A percentile compares a stretch with the other conserved stretches of the same genome.
phyloP scores from a whole-genome alignment of 2,113 vertebrate species.

The Actinemys pallida region DNA sequence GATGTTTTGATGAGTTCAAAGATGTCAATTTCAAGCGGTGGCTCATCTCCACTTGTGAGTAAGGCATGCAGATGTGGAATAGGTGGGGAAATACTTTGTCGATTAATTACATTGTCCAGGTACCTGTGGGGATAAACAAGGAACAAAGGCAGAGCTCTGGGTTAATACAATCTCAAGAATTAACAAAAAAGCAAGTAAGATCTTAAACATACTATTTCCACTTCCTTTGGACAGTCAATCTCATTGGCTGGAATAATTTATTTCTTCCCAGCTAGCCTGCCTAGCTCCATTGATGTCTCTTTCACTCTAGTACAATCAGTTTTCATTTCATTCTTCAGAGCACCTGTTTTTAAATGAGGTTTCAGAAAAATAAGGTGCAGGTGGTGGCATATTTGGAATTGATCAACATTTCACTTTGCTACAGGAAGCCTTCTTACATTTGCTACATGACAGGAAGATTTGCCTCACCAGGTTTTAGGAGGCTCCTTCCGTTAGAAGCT shows the following conservation, averaged over 20 bases:
- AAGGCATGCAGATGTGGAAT: slow-evolving; percentile 93
- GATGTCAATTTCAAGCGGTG: slow-evolving; percentile 89
- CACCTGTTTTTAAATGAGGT: neutral
- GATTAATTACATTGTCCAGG: slow-evolving; percentile 95
- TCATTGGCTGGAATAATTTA: neutral
- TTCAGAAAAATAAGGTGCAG: neutral
- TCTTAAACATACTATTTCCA: neutral
- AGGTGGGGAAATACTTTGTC: slow-evolving; percentile 88
- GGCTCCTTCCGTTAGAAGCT: neutral
- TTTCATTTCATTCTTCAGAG: neutral
- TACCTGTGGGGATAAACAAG: slow-evolving; percentile 80
- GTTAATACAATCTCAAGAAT: neutral
- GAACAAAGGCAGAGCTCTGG: slow-evolving; percentile 1
- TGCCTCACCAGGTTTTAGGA: neutral
- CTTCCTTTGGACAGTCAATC: neutral
- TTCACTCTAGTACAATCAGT: neutral
- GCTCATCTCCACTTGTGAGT: slow-evolving; percentile 90
- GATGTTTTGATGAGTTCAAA: slow-evolving; percentile 94
- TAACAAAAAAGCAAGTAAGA: neutral
- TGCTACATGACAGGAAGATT: neutral
- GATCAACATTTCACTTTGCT: neutral
- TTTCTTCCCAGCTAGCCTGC: neutral
- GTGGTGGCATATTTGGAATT: neutral
- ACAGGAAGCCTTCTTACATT: neutral
- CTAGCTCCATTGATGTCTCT: neutral